Evolutionary conservation across 2,797 vertebrate genomes (phyloP).

Genomic region (Enteromius thamalakanensis): DNA sequence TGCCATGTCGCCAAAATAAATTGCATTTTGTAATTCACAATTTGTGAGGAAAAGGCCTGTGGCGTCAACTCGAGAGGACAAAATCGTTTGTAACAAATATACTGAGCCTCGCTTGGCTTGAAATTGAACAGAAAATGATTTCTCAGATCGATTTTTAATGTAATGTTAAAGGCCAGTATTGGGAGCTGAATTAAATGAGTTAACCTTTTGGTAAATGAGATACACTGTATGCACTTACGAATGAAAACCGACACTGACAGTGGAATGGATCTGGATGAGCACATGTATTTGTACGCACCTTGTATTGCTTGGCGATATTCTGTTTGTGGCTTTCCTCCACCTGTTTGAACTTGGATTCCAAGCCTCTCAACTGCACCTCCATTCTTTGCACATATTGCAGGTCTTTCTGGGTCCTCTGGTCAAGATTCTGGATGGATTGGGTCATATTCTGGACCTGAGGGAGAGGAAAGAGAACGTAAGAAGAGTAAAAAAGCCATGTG

Average conservation of each 20-base stretch:
- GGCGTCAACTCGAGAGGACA: conserved; percentile 9
- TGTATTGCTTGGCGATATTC: conserved; percentile 92
- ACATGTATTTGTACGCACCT: conserved; percentile 75
- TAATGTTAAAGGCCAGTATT: conserved; percentile 4
- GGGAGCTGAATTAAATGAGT: conserved; percentile 11
- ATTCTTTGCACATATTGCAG: conserved; percentile 95
- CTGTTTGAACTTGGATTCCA: conserved; percentile 93
- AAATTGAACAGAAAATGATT: conserved; percentile 1
- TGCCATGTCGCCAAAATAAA: background rate
- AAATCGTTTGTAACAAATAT: conserved; percentile 10
- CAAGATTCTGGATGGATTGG: conserved; percentile 92
- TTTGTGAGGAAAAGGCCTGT: background rate
- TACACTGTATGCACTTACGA: conserved; percentile 12
- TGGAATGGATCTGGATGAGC: conserved; percentile 24
- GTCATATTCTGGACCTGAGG: conserved; percentile 96
- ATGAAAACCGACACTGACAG: conserved; percentile 27
- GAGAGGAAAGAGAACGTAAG: background rate
- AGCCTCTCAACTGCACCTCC: conserved; percentile 90
- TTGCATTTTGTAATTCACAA: conserved; percentile 9
- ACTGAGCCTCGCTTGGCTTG: background rate
- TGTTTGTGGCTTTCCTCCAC: conserved; percentile 94
- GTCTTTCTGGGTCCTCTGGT: conserved; percentile 92
- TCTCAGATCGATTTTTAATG: conserved; percentile 6
- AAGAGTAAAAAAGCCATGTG: background rate
- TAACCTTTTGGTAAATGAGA: conserved; percentile 27